Evolutionary conservation across 2,797 vertebrate genomes (phyloP).

Genomic region (Coluber constrictor): DNA sequence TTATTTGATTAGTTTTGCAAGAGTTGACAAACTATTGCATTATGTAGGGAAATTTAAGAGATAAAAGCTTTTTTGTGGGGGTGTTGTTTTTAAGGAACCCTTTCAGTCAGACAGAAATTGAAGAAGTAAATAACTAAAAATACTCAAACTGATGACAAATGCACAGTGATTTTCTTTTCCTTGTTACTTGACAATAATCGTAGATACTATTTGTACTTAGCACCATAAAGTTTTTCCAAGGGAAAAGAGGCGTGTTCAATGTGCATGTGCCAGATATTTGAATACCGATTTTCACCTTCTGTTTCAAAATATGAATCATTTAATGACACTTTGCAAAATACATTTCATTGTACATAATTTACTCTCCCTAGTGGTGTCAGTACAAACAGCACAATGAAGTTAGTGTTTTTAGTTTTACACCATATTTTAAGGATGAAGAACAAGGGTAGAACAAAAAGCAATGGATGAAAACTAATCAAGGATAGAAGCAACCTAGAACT

Average conservation of each 20-base stretch:
- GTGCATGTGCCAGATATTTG: slow-evolving; percentile 33
- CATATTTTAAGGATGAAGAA: slow-evolving; percentile 35
- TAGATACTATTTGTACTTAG: slow-evolving; percentile 35
- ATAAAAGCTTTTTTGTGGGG: not conserved
- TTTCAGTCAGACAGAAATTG: slow-evolving; percentile 38
- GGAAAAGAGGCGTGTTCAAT: slow-evolving; percentile 30
- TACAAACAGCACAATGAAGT: slow-evolving; percentile 42
- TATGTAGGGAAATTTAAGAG: slow-evolving; percentile 14
- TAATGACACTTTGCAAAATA: slow-evolving; percentile 51
- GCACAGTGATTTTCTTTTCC: slow-evolving; percentile 43
- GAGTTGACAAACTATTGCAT: not conserved
- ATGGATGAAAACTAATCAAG: not conserved
- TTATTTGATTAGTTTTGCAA: not conserved
- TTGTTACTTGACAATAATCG: slow-evolving; percentile 36
- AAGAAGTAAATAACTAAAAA: slow-evolving; percentile 42
- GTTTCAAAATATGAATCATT: slow-evolving; percentile 52
- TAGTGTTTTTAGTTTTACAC: slow-evolving; percentile 35
- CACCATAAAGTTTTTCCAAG: slow-evolving; percentile 35
- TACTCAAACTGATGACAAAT: slow-evolving; percentile 43
- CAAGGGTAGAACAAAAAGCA: not conserved
- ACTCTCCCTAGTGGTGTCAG: slow-evolving; percentile 46
- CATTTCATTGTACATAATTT: slow-evolving; percentile 54
- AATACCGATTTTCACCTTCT: slow-evolving; percentile 37
- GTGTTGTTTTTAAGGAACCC: slow-evolving; percentile 28
- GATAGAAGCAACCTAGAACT: not conserved